phyloP scores from a whole-genome alignment of 2,113 vertebrate species.

The Diglossa brunneiventris region DNA sequence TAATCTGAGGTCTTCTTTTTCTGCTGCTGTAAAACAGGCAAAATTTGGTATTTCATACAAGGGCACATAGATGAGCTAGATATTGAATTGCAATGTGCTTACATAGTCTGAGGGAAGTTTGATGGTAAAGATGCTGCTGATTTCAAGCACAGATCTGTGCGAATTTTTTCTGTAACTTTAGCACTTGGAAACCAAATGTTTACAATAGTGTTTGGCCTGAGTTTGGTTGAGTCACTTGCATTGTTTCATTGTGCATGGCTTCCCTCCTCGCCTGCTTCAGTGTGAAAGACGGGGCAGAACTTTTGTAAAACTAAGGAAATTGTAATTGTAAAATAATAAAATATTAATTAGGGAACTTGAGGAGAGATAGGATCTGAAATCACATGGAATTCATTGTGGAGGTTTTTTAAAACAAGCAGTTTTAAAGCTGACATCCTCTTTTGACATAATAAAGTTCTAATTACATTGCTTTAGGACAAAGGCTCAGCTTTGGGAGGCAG shows the following conservation, averaged over 20 bases:
- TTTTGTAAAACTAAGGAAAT: conserved; percentile 46
- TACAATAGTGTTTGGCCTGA: neutral
- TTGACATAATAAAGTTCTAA: conserved; percentile 27
- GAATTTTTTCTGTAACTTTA: neutral
- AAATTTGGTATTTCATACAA: neutral
- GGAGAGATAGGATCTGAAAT: conserved; percentile 47
- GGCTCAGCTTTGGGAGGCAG: neutral
- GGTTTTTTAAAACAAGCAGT: neutral
- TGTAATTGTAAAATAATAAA: conserved; percentile 46
- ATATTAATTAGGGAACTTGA: conserved; percentile 3
- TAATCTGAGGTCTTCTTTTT: neutral
- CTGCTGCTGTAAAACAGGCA: neutral
- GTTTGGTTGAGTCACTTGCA: conserved; percentile 20
- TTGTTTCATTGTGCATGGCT: conserved; percentile 56
- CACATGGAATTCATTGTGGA: conserved; percentile 40
- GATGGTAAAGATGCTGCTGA: neutral
- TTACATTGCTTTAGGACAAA: conserved; percentile 13
- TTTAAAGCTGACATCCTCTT: conserved; percentile 48
- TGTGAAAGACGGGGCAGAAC: conserved; percentile 7
- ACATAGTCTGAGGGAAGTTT: neutral
- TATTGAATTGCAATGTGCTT: neutral
- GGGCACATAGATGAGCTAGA: accelerated
- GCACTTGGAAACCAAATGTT: neutral
- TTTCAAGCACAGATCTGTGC: neutral
- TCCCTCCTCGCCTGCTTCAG: conserved; percentile 10